Evolutionary conservation across 2,113 vertebrate species (phyloP).

Genomic region (Pterocles gutturalis): DNA sequence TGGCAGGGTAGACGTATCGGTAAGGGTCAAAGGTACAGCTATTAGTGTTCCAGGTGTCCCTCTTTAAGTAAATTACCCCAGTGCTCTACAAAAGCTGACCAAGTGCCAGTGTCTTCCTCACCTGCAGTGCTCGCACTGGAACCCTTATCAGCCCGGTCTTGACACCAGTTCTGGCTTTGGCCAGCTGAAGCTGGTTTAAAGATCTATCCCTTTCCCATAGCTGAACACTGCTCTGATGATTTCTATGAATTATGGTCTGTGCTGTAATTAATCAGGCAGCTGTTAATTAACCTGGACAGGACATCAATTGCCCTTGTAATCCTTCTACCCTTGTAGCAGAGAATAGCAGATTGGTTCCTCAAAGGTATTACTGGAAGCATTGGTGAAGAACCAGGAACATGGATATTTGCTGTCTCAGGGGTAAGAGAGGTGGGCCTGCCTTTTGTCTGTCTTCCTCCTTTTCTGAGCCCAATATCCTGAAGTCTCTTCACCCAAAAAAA

Average conservation of each 20-base stretch:
- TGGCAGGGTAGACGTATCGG: background rate
- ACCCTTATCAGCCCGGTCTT: background rate
- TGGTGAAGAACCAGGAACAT: background rate
- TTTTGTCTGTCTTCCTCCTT: background rate
- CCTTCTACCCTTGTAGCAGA: background rate
- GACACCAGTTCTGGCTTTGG: background rate
- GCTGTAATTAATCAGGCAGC: conserved; percentile 10
- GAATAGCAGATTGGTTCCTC: background rate
- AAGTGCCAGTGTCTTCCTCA: background rate
- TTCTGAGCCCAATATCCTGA: background rate
- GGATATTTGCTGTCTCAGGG: background rate
- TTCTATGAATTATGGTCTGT: background rate
- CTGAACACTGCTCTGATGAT: background rate
- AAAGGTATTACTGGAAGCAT: background rate
- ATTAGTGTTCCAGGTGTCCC: background rate
- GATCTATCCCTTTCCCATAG: background rate
- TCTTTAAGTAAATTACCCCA: background rate
- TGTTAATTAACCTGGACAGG: background rate
- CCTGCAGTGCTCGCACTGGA: background rate
- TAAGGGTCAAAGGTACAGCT: background rate
- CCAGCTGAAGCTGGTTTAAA: background rate
- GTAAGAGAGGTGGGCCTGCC: background rate
- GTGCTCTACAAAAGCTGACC: background rate
- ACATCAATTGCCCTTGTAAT: background rate
- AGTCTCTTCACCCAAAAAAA: background rate